Evolutionary conservation across 2,113 vertebrate species (phyloP), one percentile per base, ranked within the genome.

Genomic region (Microtus pennsylvanicus): DNA sequence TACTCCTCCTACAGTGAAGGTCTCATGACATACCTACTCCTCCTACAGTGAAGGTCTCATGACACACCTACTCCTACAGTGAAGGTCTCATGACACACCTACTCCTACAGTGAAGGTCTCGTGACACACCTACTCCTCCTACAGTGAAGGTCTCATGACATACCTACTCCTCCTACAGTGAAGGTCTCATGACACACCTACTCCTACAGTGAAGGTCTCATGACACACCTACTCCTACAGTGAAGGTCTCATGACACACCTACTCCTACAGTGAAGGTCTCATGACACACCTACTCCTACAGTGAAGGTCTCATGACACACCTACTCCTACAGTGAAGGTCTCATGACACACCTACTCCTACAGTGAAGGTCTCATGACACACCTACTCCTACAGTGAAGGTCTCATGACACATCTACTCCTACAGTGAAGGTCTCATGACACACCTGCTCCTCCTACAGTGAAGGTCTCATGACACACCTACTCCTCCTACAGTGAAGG

Each of bases 81-180:
- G 38, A 42, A 42, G 38, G 2, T 42, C 38, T 42, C 38, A 42
- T 42, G 38, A 42, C 38, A 42, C 38, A 42, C 38, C 3, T 42
- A 42, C 38, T 42, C 38, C 38, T 42, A 42, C 38, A 42, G 42
- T 45, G 38, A 75, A 42, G 22, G 24, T 26, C 22, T 13, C 6
- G 0, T 45, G 24, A 28, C 5, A 0, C 52, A 52, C 2, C 12
- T 6, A n/a, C n/a, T n/a, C n/a, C n/a, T 76, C 7, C 24, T 42
- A 45, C 28, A 28, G 38, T 42, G 38, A 42, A 42, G 38, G 2
- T 42, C 38, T 42, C 38, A 42, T 42, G 38, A 42, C 38, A 42
- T 3, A 42, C 38, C 3, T 42, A 42, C 38, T 42, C 38, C 38
- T 42, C n/a, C n/a, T n/a, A 42, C 38, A 42, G 42, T 45, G 38